Evolutionary conservation across 1,140 invertebrate genomes (phyloP).

Genomic region (Hesperophylax magnus): DNA sequence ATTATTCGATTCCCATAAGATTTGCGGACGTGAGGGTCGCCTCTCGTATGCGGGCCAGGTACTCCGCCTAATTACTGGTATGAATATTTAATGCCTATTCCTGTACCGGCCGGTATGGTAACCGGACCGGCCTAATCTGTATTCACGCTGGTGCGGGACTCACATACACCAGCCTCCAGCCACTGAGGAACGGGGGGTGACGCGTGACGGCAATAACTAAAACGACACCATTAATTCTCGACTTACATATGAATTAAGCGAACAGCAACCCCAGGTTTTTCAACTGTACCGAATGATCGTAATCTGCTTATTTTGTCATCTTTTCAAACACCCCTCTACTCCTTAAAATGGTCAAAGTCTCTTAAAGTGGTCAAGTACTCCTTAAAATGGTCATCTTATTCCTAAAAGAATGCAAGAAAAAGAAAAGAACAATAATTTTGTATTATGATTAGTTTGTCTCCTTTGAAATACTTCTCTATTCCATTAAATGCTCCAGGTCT

Average conservation of each 20-base stretch:
- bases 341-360: too few relatives aligned
- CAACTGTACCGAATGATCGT: not conserved
- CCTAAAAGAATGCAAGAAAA: too few relatives aligned
- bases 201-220: slow-evolving; percentile 57
- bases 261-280: slow-evolving; percentile 29
- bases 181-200: slow-evolving; percentile 34
- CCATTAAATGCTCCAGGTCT: too few relatives aligned
- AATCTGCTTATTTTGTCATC: not conserved
- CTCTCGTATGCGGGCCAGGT: slow-evolving; percentile 50
- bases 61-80: slow-evolving; percentile 55
- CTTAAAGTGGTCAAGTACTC: too few relatives aligned
- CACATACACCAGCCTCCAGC: not conserved
- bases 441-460: not conserved
- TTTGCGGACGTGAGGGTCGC: not conserved
- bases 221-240: slow-evolving; percentile 57
- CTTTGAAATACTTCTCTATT: too few relatives aligned
- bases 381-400: too few relatives aligned
- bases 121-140: slow-evolving; percentile 44
- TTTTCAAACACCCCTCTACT: too few relatives aligned
- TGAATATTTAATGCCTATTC: slow-evolving; percentile 56
- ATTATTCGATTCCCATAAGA: slow-evolving; percentile 29
- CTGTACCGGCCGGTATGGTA: slow-evolving; percentile 21
- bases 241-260: slow-evolving; percentile 57
- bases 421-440: too few relatives aligned
- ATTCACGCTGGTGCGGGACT: slow-evolving; percentile 44